Conservation (phyloP, 2,113 vertebrate genomes). For the Pandion haliaetus region DNA sequence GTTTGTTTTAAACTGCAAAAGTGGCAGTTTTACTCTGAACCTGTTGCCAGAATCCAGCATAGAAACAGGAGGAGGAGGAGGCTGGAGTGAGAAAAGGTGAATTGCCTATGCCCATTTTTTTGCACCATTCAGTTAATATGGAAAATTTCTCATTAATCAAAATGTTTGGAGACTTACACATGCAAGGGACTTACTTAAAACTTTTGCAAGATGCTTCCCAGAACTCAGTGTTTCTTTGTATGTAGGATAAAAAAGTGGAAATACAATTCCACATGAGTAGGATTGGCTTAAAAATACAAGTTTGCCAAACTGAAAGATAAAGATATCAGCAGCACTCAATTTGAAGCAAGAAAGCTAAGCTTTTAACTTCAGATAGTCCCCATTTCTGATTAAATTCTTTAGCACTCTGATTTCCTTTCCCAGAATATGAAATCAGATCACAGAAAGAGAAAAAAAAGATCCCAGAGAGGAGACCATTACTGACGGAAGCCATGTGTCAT, state of each 20-base stretch:
- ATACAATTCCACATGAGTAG: not conserved
- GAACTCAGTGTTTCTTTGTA: not conserved
- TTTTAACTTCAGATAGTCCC: conserved; percentile 40
- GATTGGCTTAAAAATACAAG: not conserved
- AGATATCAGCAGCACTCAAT: conserved; percentile 24
- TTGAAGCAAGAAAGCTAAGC: conserved; percentile 28
- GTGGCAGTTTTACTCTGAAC: not conserved
- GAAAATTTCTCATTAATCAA: not conserved
- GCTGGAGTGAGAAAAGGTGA: not conserved
- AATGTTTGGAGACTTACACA: not conserved
- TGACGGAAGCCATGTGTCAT: conserved; percentile 77
- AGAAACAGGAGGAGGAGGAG: not conserved
- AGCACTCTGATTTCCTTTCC: conserved; percentile 62
- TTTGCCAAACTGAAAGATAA: not conserved
- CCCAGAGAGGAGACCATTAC: conserved; percentile 62
- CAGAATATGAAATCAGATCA: conserved; percentile 75
- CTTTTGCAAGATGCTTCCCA: not conserved
- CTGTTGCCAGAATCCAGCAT: not conserved
- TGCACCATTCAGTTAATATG: not conserved
- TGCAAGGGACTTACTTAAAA: not conserved
- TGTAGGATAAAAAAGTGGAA: not conserved
- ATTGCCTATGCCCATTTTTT: not conserved
- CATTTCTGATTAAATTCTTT: conserved; percentile 68
- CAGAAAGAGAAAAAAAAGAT: conserved; percentile 56
- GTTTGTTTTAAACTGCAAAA: not conserved